Base-by-base conservation (phyloP, 2,113 vertebrate genomes). In the Chinchilla lanigera region DNA sequence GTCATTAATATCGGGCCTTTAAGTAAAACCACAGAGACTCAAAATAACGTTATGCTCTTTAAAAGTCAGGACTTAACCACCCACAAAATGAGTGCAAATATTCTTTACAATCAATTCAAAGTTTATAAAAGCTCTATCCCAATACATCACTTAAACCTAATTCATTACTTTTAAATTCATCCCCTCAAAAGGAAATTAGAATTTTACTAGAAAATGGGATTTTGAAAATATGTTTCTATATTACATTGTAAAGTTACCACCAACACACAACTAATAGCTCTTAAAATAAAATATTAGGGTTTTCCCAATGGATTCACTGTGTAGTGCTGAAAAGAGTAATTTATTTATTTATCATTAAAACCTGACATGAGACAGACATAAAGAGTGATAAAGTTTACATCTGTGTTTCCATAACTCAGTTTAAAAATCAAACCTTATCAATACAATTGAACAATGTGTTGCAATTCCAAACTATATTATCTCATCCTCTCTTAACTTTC, bases 51-150 rank as follows among this genome's bases (percentile, higher is more conserved):
- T 28, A 58, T 33, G 10, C 7, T 85, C 7, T 63, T 91, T 52
- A 69, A 92, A 96, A 94, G 56, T 50, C 26, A 96, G 89, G 33
- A 85, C 3, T 90, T 89, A 58, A 26, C 44, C 28, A 50, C 26
- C 17, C 75, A 50, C 41, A 50, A 13, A 38, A 47, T 50, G 7
- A 97, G 5, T 75, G 1, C 17, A 86, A 60, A 89, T 65, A 14
- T 0, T 61, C 4, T 92, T 69, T 26, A 73, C 61, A 96, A 85
- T n/a, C 0, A 75, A 75, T 38, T 71, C 71, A 83, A 82, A 86
- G 3, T 82, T 54, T 54, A 1, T 65, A 52, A 73, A 12, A 95
- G 83, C 0, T 17, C 6, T 92, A 75, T 28, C 13, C 3, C 13
- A 96, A 83, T 41, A 58, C 77, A 56, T 30, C 1, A 58, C 44